Conservation (phyloP, 2,888 invertebrate genomes). For the Caenorhabditis virilis region DNA sequence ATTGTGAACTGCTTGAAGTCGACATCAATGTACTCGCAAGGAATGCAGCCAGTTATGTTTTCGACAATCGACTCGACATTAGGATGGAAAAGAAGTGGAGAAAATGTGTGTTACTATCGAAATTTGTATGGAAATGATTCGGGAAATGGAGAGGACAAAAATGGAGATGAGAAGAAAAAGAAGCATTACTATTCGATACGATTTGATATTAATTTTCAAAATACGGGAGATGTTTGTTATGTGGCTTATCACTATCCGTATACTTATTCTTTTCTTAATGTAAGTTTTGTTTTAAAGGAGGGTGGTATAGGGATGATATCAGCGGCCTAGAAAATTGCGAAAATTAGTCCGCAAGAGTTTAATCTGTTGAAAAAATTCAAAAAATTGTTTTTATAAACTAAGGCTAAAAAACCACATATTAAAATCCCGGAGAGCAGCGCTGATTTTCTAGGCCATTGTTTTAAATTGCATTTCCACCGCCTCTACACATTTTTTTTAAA, state of each 20-base stretch:
- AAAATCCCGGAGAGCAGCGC: too few species aligned
- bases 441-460: too few species aligned
- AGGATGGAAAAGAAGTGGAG: conserved; percentile 79
- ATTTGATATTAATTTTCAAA: conserved; percentile 80
- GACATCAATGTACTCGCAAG: conserved; percentile 85
- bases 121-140: conserved; percentile 71
- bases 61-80: conserved; percentile 78
- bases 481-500: too few species aligned
- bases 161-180: conserved; percentile 39
- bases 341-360: too few species aligned
- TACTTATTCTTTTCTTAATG: conserved; percentile 81
- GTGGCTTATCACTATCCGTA: conserved; percentile 87
- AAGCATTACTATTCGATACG: conserved; percentile 78
- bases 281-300: conserved; percentile 68
- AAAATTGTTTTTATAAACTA: too few species aligned
- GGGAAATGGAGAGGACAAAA: conserved; percentile 14
- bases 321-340: too few species aligned
- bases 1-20: conserved; percentile 86
- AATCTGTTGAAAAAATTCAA: too few species aligned
- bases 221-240: conserved; percentile 81
- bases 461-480: too few species aligned
- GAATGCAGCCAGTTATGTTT: conserved; percentile 85
- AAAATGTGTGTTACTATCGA: conserved; percentile 82
- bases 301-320: too few species aligned
- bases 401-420: too few species aligned